These are phyloP conservation scores for Meliscaeva auricollis DNA, from an alignment of 2,888 invertebrate genomes.

Conservation along the genomic window DNA sequence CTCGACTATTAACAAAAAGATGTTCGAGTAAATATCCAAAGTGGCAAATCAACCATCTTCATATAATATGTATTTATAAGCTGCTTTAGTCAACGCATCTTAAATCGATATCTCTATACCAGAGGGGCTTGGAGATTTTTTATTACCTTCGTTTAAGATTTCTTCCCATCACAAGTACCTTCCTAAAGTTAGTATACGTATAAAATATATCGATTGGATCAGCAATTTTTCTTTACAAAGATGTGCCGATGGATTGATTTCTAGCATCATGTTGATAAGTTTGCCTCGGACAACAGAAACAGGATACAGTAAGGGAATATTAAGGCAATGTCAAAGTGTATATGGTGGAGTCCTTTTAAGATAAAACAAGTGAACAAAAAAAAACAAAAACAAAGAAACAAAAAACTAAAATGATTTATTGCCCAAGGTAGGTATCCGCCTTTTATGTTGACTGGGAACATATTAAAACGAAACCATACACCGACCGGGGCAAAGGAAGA, in stretches of 20 bases:
- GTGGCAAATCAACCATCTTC: slow-evolving; percentile 12
- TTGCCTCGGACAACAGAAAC: slow-evolving; percentile 1
- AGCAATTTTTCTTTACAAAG: slow-evolving; percentile 28
- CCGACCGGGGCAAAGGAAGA: neutral
- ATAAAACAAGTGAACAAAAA: neutral
- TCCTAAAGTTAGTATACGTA: too few species aligned
- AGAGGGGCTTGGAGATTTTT: neutral
- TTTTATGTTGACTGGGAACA: slow-evolving; percentile 37
- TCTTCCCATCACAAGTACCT: neutral
- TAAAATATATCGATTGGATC: slow-evolving; percentile 20
- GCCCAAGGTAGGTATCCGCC: slow-evolving; percentile 53
- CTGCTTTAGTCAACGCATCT: slow-evolving; percentile 4
- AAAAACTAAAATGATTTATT: slow-evolving; percentile 36
- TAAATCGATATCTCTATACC: neutral
- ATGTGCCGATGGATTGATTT: slow-evolving; percentile 44
- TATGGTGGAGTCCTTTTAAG: neutral
- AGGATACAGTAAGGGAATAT: neutral
- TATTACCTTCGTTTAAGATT: slow-evolving; percentile 1
- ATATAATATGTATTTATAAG: neutral
- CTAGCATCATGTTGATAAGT: slow-evolving; percentile 36
- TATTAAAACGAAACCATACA: slow-evolving; percentile 35
- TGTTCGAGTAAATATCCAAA: slow-evolving; percentile 7
- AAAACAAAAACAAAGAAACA: too few species aligned
- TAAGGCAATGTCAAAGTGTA: slow-evolving; percentile 24
- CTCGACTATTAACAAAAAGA: slow-evolving; percentile 5